These are phyloP conservation scores for Colaptes auratus DNA, from an alignment of 2,113 vertebrate species.

Conservation along the genomic window DNA sequence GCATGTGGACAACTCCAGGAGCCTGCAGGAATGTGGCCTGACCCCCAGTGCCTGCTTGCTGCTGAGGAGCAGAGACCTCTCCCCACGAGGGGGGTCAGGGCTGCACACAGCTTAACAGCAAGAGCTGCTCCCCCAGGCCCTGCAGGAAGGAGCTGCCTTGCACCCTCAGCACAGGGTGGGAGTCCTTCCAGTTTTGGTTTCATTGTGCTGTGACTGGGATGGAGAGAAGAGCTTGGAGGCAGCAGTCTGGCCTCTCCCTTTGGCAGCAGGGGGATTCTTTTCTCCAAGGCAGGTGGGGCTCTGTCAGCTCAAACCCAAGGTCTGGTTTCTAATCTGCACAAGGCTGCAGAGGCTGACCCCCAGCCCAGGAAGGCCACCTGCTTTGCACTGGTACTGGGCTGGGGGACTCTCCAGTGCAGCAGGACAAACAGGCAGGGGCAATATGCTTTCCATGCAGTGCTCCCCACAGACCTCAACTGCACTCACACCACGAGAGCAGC, in stretches of 20 bases:
- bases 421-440: not conserved
- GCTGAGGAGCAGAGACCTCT: constrained; percentile 59
- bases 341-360: not conserved
- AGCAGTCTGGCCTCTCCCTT: not conserved
- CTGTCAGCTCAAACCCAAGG: not conserved
- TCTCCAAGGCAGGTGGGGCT: not conserved
- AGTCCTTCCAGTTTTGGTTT: not conserved
- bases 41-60: constrained; percentile 77
- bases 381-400: not conserved
- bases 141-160: not conserved
- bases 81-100: not conserved
- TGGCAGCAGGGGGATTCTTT: not conserved
- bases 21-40: constrained; percentile 82
- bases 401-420: not conserved
- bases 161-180: fast-evolving
- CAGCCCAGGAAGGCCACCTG: not conserved
- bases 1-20: constrained; percentile 77
- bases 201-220: not conserved
- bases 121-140: not conserved
- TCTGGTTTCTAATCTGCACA: not conserved
- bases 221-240: not conserved
- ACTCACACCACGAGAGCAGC: not conserved
- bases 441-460: not conserved
- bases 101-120: not conserved
- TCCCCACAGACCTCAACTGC: not conserved